These are phyloP conservation scores for Antidorcas marsupialis DNA, from an alignment of 2,113 vertebrate genomes.

Conservation along the genomic window DNA sequence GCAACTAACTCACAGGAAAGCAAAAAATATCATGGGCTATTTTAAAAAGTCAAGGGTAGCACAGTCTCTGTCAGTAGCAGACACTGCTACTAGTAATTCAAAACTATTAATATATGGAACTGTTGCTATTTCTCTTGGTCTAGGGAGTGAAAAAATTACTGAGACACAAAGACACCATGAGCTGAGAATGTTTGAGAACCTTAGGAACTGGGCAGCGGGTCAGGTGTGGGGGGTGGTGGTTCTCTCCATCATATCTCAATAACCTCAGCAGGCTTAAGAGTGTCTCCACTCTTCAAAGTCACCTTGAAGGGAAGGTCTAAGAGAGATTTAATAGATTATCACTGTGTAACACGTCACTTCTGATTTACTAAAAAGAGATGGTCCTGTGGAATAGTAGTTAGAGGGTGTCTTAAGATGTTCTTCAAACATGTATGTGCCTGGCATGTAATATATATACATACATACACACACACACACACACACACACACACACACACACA, in stretches of 20 bases:
- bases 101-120: not conserved
- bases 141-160: not conserved
- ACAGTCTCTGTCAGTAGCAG: not conserved
- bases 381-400: not conserved
- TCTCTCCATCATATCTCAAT: not conserved
- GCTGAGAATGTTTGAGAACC: not conserved
- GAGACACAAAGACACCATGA: not conserved
- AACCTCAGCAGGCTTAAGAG: not conserved
- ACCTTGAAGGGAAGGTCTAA: not conserved
- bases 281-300: not conserved
- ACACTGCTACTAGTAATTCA: not conserved
- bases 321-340: not conserved
- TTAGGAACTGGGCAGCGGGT: not conserved
- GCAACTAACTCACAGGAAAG: not conserved
- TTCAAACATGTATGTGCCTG: not conserved
- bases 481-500: not conserved
- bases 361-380: not conserved
- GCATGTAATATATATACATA: not conserved
- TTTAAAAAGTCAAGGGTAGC: not conserved
- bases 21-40: not conserved
- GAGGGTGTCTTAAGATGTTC: not conserved
- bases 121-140: not conserved
- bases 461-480: accelerated
- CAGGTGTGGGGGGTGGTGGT: accelerated
- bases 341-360: not conserved